Percentiles rank a stretch among this genome's conserved stretches.
Evolutionary conservation across 2,888 invertebrate genomes (phyloP).

Genomic region (Tubulanus polymorphus): DNA sequence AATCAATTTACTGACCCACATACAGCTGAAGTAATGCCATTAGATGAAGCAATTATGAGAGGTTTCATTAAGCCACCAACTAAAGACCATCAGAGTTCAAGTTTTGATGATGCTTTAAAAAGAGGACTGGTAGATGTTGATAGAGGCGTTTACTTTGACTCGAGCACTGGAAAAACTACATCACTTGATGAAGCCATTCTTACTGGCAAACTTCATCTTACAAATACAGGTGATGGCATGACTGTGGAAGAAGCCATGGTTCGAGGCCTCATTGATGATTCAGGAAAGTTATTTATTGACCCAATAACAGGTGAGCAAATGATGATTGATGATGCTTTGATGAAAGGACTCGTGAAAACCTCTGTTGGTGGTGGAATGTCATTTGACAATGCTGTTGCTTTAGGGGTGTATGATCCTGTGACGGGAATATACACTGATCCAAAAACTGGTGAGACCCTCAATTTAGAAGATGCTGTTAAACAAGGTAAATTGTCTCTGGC

Average conservation of each 20-base stretch:
- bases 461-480: conserved; percentile 65
- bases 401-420: conserved; percentile 62
- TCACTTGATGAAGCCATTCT: conserved; percentile 72
- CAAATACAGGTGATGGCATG: conserved; percentile 26
- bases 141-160: conserved; percentile 67
- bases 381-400: conserved; percentile 41
- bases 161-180: conserved; percentile 61
- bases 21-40: conserved; percentile 32
- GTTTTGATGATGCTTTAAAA: conserved; percentile 66
- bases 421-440: conserved; percentile 65
- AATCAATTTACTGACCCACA: conserved; percentile 1
- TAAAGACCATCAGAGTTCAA: conserved; percentile 37
- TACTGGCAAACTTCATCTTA: conserved; percentile 26
- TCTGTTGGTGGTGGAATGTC: neutral
- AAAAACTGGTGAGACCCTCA: conserved; percentile 60
- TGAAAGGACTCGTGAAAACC: conserved; percentile 63
- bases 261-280: conserved; percentile 13
- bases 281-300: conserved; percentile 16
- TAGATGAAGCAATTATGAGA: conserved; percentile 56
- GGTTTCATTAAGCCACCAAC: conserved; percentile 49
- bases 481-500: conserved; percentile 28
- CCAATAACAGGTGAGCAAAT: conserved; percentile 22
- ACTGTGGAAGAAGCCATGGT: conserved; percentile 35
- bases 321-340: conserved; percentile 77
- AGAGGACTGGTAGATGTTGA: conserved; percentile 74